A percentile compares a stretch with the other conserved stretches of the same genome.
Evolutionary conservation across 2,888 invertebrate species (phyloP).

Genomic region (Acrobasis repandana): DNA sequence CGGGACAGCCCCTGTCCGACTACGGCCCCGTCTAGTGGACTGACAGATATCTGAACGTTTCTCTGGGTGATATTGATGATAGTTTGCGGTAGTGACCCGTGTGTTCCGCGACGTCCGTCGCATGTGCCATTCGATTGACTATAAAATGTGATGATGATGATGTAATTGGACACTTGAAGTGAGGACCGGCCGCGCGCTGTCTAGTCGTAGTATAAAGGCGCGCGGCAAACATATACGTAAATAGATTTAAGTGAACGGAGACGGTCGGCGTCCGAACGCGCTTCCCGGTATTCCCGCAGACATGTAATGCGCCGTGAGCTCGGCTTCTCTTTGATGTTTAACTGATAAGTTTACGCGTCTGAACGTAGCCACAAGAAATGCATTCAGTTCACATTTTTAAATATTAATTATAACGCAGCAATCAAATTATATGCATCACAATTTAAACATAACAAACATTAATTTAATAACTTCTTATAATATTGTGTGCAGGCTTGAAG

Average conservation of each 20-base stretch:
- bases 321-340: conserved; percentile 9
- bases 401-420: neutral
- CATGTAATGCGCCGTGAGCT: conserved; percentile 11
- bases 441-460: neutral
- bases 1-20: conserved; percentile 72
- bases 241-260: conserved; percentile 58
- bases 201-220: conserved; percentile 68
- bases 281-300: neutral
- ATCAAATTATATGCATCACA: neutral
- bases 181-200: conserved; percentile 52
- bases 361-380: neutral
- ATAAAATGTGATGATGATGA: conserved; percentile 1
- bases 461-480: neutral
- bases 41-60: conserved; percentile 1
- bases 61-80: neutral
- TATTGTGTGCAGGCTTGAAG: neutral
- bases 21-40: conserved; percentile 68
- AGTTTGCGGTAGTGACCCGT: conserved; percentile 4
- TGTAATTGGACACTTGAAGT: conserved; percentile 10
- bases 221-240: conserved; percentile 72
- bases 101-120: conserved; percentile 17
- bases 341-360: conserved; percentile 16
- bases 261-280: conserved; percentile 3
- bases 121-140: conserved; percentile 14
- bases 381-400: neutral